Evolutionary conservation across 2,113 vertebrate genomes (phyloP).

Genomic region (Beaufortia kweichowensis): DNA sequence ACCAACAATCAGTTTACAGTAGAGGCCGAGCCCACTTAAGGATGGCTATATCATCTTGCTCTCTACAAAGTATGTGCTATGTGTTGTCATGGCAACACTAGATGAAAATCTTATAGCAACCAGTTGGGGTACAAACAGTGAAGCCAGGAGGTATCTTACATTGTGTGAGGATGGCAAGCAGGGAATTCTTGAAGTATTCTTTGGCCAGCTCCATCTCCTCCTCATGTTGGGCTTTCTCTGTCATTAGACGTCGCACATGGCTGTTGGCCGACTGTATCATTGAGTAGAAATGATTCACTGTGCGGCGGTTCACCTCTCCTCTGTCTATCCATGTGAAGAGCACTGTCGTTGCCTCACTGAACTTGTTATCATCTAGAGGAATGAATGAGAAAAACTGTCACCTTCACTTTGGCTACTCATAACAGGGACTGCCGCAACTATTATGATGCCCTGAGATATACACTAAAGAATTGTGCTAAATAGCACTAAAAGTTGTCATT

Average conservation of each 20-base stretch:
- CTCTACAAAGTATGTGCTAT: constrained; percentile 41
- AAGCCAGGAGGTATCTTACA: constrained; percentile 77
- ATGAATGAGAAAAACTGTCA: constrained; percentile 35
- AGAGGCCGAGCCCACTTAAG: constrained; percentile 45
- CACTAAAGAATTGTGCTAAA: too few relatives aligned
- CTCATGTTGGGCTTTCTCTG: constrained; percentile 84
- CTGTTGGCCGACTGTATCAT: constrained; percentile 90
- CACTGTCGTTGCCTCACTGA: constrained; percentile 84
- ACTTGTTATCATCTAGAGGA: constrained; percentile 86
- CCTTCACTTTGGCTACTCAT: neutral
- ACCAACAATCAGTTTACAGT: constrained; percentile 42
- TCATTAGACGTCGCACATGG: constrained; percentile 85
- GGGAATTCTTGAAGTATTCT: constrained; percentile 84
- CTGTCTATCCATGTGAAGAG: constrained; percentile 86
- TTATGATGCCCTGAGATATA: too few relatives aligned
- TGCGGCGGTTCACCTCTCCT: constrained; percentile 85
- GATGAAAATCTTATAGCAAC: constrained; percentile 44
- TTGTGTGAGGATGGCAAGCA: constrained; percentile 85
- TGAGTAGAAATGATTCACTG: constrained; percentile 88
- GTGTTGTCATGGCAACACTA: constrained; percentile 55
- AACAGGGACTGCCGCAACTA: too few relatives aligned
- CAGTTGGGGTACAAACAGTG: constrained; percentile 20
- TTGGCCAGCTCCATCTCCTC: constrained; percentile 87
- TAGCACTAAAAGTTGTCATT: too few relatives aligned
- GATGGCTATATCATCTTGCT: constrained; percentile 43